Percentiles rank a stretch among this genome's conserved stretches.
These are phyloP conservation scores for Semnopithecus entellus DNA, from an alignment of 2,113 vertebrate species.

Conservation along the genomic window DNA sequence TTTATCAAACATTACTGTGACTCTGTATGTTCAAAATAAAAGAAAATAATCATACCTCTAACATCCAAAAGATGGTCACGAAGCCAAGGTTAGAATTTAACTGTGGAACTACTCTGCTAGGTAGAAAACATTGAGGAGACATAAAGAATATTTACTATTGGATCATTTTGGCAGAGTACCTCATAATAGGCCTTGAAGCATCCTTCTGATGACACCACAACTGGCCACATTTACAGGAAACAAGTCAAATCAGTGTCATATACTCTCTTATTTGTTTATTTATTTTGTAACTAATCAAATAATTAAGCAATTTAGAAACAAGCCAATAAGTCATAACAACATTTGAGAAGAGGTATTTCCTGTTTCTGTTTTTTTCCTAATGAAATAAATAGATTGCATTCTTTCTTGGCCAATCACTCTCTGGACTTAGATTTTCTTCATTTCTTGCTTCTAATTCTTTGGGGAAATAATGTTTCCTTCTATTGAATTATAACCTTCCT, in stretches of 20 bases:
- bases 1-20: background rate
- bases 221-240: background rate
- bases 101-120: background rate
- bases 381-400: background rate
- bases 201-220: background rate
- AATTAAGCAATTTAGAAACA: background rate
- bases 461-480: background rate
- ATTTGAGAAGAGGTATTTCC: background rate
- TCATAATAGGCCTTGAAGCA: background rate
- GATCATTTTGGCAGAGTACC: background rate
- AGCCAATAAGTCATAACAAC: background rate
- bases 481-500: background rate
- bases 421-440: background rate
- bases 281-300: background rate
- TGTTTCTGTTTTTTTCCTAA: background rate
- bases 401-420: background rate
- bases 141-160: background rate
- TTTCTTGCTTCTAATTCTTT: background rate
- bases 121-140: background rate
- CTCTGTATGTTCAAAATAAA: background rate
- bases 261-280: background rate
- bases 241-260: background rate
- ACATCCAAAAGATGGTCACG: background rate
- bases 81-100: background rate
- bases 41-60: background rate